Conservation (phyloP, 1,140 invertebrate genomes). For the Nymphalis io region DNA sequence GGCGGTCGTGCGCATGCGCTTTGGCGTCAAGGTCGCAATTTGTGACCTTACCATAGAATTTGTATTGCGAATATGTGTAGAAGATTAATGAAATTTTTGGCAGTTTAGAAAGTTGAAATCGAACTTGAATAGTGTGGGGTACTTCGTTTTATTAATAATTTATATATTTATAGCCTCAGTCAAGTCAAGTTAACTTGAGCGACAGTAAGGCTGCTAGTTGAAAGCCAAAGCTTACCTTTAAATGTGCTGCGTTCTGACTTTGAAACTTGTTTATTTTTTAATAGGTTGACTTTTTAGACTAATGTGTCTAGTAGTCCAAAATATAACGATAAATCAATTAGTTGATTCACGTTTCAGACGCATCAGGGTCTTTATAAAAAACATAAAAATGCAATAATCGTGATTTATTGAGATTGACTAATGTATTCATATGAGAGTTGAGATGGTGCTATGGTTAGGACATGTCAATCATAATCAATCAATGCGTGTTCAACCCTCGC, state of each 20-base stretch:
- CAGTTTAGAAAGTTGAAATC: conserved; percentile 13
- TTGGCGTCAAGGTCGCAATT: conserved; percentile 32
- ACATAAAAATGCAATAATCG: background rate
- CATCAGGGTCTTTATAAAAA: background rate
- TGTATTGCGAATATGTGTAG: conserved; percentile 32
- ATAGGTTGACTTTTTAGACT: background rate
- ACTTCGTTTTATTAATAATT: too few species aligned
- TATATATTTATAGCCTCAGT: too few species aligned
- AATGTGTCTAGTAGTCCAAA: background rate
- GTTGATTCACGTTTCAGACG: background rate
- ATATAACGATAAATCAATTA: background rate
- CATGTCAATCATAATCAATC: too few species aligned
- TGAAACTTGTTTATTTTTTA: conserved; percentile 1
- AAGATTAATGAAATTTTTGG: conserved; percentile 30
- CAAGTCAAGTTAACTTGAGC: too few species aligned
- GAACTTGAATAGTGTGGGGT: background rate
- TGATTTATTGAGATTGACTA: conserved; percentile 2
- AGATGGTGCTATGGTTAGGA: too few species aligned
- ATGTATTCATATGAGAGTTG: background rate
- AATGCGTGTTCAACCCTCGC: too few species aligned
- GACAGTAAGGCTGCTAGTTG: too few species aligned
- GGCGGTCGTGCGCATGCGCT: conserved; percentile 28
- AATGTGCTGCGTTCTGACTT: background rate
- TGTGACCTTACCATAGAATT: conserved; percentile 38
- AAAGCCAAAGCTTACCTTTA: too few species aligned